phyloP scores from a whole-genome alignment of 2,113 vertebrate genomes.

The Struthio camelus region DNA sequence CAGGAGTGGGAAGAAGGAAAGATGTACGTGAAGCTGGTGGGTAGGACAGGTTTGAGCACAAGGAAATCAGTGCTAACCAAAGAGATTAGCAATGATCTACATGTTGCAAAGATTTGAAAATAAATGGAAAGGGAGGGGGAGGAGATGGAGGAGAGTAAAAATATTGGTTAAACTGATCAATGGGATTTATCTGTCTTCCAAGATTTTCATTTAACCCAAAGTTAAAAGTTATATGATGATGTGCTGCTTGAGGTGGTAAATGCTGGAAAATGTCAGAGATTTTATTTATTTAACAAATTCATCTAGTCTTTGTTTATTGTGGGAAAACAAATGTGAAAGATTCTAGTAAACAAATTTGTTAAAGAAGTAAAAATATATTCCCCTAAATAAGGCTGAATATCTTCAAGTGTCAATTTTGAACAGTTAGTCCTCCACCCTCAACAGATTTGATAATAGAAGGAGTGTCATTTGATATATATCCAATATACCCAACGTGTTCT shows the following conservation, averaged over 20 bases:
- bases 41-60: neutral
- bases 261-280: neutral
- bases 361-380: neutral
- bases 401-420: neutral
- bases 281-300: conserved; percentile 18
- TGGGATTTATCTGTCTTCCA: conserved; percentile 16
- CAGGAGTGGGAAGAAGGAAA: conserved; percentile 35
- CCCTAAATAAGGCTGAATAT: neutral
- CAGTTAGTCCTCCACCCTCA: neutral
- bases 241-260: neutral
- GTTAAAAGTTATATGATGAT: neutral
- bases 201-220: conserved; percentile 35
- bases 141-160: neutral
- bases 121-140: neutral
- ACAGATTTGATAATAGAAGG: neutral
- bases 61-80: conserved; percentile 44
- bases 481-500: fast-evolving
- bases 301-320: neutral
- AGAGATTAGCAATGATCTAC: neutral
- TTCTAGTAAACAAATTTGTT: neutral
- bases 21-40: neutral
- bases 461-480: neutral
- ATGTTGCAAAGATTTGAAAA: conserved; percentile 24
- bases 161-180: conserved; percentile 33
- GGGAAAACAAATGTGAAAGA: neutral